Base-by-base conservation (phyloP, 1,140 invertebrate genomes). In the Drosophila rhopaloa region DNA sequence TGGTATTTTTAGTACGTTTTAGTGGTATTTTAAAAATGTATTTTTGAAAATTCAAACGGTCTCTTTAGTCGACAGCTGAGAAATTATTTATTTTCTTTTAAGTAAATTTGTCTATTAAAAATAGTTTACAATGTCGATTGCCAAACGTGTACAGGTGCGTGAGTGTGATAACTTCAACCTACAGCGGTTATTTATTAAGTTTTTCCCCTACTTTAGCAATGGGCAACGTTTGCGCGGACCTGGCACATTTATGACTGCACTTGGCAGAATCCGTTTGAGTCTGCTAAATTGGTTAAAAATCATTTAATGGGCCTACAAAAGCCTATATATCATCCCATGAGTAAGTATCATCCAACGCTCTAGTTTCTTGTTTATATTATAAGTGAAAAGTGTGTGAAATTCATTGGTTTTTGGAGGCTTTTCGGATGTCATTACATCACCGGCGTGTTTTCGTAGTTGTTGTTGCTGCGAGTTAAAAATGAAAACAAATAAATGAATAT, bases 241-340 rank as follows among this genome's bases (percentile, higher is more conserved):
- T 99, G 98, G 98, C 98, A 98, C 93, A 90, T 99, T 56, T 99
- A 95, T 92, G 98, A 99, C 94, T 97, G 97, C 54, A 96, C 96
- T 91, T 98, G 97, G 96, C 98, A 99, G 94, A 98, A 99, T 94
- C 98, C 98, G 13, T 98, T 96, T 90, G 90, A 95, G 58, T 97
- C 97, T 44, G 97, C 97, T 9, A 76, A 93, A 44, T 70, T 96
- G 48, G 94, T 99, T 59, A 95, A 95, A 58, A 95, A 95, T 62
- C 96, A 97, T 94, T 92, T 99, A 48, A 94, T 95, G 93, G 98
- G 98, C 16, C 79, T 95, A 59, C 94, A 98, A 78, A 99, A 99
- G 93, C 98, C 98, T 2, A 98, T 99, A 55, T 99, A 97, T 92
- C 96, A 97, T 93, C 96, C 97, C 9, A 93, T 96, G 92, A 96